phyloP scores from a whole-genome alignment of 1,140 invertebrate species.

The Rhyzopertha dominica region DNA sequence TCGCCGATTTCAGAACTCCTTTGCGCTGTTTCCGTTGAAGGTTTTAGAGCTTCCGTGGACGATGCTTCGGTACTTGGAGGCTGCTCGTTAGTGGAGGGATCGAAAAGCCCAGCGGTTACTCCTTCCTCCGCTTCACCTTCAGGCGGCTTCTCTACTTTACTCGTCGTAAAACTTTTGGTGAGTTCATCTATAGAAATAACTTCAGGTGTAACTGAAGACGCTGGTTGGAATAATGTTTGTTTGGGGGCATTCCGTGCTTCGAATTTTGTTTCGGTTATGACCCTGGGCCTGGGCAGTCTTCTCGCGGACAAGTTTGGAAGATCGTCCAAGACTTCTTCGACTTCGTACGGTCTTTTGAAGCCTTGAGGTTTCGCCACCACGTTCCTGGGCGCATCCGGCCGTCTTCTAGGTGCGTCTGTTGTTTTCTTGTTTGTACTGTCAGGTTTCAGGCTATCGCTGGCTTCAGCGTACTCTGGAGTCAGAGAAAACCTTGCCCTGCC shows the following conservation, averaged over 20 bases:
- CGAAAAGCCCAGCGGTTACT: neutral
- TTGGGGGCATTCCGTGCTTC: conserved; percentile 27
- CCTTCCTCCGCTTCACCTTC: conserved; percentile 12
- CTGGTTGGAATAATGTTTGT: conserved; percentile 12
- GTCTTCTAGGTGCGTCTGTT: conserved; percentile 18
- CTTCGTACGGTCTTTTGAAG: conserved; percentile 29
- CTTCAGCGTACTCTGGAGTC: conserved; percentile 27
- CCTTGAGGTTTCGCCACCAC: conserved; percentile 6
- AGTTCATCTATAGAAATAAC: conserved; percentile 4
- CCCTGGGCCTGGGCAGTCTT: conserved; percentile 29
- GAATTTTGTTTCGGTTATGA: conserved; percentile 35
- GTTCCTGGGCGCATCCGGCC: conserved; percentile 18
- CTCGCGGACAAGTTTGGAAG: conserved; percentile 25
- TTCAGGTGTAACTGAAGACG: conserved; percentile 4
- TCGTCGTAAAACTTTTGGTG: conserved; percentile 2
- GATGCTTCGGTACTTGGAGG: neutral
- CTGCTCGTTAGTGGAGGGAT: neutral
- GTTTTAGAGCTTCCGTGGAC: neutral
- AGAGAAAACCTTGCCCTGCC: conserved; percentile 36
- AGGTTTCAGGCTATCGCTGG: conserved; percentile 13
- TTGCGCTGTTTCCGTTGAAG: neutral
- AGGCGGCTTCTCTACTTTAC: neutral
- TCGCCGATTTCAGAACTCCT: neutral
- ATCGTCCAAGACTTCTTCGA: conserved; percentile 40
- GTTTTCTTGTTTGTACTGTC: neutral